Conservation (phyloP, 2,797 vertebrate species). For the Philypnodon macrostomus region DNA sequence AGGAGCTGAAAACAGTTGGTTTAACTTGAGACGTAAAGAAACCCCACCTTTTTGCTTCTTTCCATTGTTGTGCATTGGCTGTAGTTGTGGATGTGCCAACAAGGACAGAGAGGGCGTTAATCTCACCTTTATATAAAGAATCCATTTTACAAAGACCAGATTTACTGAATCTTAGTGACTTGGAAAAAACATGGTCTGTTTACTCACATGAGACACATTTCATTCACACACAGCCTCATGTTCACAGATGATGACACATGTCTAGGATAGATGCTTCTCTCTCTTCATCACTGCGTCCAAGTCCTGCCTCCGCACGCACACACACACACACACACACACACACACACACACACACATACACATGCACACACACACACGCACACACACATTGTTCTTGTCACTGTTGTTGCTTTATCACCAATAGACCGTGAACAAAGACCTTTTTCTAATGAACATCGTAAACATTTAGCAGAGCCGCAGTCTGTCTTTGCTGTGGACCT, state of each 20-base stretch:
- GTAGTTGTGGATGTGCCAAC: too few species aligned
- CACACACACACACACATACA: not conserved
- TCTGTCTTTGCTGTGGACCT: slow-evolving; percentile 48
- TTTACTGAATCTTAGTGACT: too few species aligned
- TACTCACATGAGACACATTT: slow-evolving; percentile 4
- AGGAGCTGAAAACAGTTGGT: too few species aligned
- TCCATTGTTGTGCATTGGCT: too few species aligned
- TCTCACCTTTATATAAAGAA: too few species aligned
- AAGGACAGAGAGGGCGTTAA: too few species aligned
- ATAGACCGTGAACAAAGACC: slow-evolving; percentile 39
- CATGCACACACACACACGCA: slow-evolving; percentile 2
- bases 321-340: not conserved
- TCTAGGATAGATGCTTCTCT: slow-evolving; percentile 43
- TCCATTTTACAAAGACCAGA: too few species aligned
- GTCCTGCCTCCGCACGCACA: not conserved
- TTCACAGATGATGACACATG: slow-evolving; percentile 50
- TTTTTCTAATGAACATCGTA: slow-evolving; percentile 53
- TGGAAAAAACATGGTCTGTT: slow-evolving; percentile 2
- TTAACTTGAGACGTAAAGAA: too few species aligned
- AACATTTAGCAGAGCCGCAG: slow-evolving; percentile 45
- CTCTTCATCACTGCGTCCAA: slow-evolving; percentile 21
- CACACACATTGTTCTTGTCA: slow-evolving; percentile 8
- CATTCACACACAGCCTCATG: slow-evolving; percentile 22
- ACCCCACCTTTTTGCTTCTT: too few species aligned
- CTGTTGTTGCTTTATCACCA: slow-evolving; percentile 42